Evolutionary conservation across 2,888 invertebrate genomes (phyloP), one percentile per base, ranked within the genome.

Genomic region (Gastracanthus pulcherrimus): DNA sequence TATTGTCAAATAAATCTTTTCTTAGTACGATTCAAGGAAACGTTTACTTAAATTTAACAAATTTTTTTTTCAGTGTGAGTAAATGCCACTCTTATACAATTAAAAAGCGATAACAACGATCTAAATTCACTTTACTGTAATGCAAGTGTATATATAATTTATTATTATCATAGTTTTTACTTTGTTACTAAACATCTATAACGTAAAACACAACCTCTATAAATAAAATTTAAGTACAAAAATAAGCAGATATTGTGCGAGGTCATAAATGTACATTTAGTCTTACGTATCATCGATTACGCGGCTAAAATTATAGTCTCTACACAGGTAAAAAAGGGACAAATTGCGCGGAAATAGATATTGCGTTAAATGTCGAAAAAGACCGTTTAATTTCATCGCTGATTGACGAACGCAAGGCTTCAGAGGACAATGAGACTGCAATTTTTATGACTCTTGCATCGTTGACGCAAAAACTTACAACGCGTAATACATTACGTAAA

Each of bases 391-490:
- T 19, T 26, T 58, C 55, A 26, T 23, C 19, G 23, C 0, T n/a
- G 34, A 34, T 34, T 1, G 62, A 62, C 31, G 16, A 11, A 13
- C 72, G 74, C 34, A 19, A 19, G 16, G 19, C 51, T 5, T 16
- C 41, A 55, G 48, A 74, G 74, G 74, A 74, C 74, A 64, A 74
- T 74, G 74, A 74, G 31, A 36, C 31, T 74, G 74, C 74, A 74
- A 36, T 45, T 64, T 64, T 48, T 62, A 31, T 45, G 45, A 45
- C 29, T 41, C 36, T 41, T 13, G 19, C 4, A 13, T 31, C 13
- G 55, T 45, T 41, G 34, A 41, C 51, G 51, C 19, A 74, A 74
- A 64, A 38, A 36, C 58, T 58, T 16, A 11, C 58, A 3, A 36
- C 26, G 9, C 48, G 62, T 74, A 64, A 48, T 9, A n/a, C 29